These are phyloP conservation scores for Himantopus leucocephalus DNA, from an alignment of 2,113 vertebrate species.

Conservation along the genomic window DNA sequence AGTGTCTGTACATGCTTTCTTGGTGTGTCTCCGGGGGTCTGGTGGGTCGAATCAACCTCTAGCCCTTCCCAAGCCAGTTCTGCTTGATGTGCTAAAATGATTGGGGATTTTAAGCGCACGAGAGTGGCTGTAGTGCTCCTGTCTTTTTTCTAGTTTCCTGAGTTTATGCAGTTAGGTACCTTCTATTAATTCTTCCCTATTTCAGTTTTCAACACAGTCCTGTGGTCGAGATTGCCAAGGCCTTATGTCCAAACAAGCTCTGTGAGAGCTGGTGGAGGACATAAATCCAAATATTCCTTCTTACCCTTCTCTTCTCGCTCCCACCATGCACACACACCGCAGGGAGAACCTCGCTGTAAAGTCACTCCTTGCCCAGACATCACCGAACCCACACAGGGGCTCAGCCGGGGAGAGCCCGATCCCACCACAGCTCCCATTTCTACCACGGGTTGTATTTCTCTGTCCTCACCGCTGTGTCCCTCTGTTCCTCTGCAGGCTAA, in stretches of 20 bases:
- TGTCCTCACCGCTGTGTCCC: neutral
- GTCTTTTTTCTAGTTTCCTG: neutral
- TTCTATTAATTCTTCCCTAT: neutral
- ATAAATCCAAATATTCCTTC: neutral
- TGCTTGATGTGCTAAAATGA: neutral
- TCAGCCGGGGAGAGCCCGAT: rapidly evolving
- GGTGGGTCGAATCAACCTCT: neutral
- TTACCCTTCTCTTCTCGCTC: neutral
- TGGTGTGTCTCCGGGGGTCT: neutral
- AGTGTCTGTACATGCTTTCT: neutral
- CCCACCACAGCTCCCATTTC: rapidly evolving
- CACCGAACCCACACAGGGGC: neutral
- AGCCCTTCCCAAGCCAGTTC: neutral
- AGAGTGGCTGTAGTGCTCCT: neutral
- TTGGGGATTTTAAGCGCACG: neutral
- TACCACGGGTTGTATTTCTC: neutral
- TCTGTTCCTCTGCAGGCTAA: conserved; percentile 79
- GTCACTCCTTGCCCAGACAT: neutral
- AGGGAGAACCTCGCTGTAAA: neutral
- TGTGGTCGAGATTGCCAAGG: neutral
- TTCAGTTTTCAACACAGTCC: neutral
- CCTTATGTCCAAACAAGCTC: neutral
- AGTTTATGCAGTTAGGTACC: neutral
- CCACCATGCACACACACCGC: neutral
- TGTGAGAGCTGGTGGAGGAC: neutral